Base-by-base conservation (phyloP, 2,797 vertebrate genomes). In the Tachyglossus aculeatus region DNA sequence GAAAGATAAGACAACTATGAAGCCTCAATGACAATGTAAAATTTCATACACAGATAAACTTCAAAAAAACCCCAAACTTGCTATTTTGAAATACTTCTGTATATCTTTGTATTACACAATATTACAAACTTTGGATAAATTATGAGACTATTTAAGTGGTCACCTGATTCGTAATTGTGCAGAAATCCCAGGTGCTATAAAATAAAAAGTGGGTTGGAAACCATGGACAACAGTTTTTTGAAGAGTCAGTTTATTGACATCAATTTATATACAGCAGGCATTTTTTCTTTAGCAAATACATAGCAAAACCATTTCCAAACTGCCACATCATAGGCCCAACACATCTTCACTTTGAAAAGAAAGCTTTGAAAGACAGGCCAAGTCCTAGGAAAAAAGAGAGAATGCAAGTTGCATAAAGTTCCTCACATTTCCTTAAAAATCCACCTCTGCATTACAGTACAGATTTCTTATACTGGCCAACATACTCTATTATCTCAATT, bases 211-310 rank as follows among this genome's bases (percentile, higher is more conserved):
- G 36, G 2, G 6, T 44, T 2, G 31, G n/a, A 83, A 67, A 65
- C 9, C 19, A 60, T 29, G 41, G 22, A 15, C 33, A 54, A 14
- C 10, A 44, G 55, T 37, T 8, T 33, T 51, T 64, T 40, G 38
- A 76, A 29, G 41, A 16, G 54, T 73, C 27, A 59, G 9, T 92
- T 92, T 92, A 93, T 91, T 92, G 66, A 31, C 55, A 78, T 22
- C 57, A 60, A 50, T 70, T 76, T 74, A 79, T 25, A 76, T 9
- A 48, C 7, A 56, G 22, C 33, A 78, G 58, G 53, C 27, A 19
- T 32, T 52, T 39, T 27, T 41, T 32, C 29, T 1, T 5, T 10
- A 48, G 67, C 33, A 80, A 50, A 24, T 52, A 40, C 1, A 66
- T 0, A 67, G 45, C 10, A 47, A 10, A 34, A 47, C 21, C 3